Base-by-base conservation (phyloP, 2,113 vertebrate species). In the Plestiodon gilberti region DNA sequence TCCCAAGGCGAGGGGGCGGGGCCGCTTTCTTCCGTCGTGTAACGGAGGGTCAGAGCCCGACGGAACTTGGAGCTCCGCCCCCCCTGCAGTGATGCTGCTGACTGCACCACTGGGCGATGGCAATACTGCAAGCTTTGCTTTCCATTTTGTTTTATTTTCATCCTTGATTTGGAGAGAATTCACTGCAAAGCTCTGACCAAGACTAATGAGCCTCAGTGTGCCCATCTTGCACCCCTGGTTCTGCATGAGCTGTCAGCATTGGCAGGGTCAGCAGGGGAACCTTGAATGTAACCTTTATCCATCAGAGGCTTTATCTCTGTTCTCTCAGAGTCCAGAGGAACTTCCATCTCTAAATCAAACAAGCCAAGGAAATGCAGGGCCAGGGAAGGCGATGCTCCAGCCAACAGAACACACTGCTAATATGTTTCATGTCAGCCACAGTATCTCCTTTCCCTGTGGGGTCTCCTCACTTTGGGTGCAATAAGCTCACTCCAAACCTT, bases 111-210 rank as follows among this genome's bases (percentile, higher is more conserved):
- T 48, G 43, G 69, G 40, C 40, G 40, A 57, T 30, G 4, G 0
- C 40, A 86, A 35, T 0, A 1, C n/a, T 81, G 82, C 87, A 89
- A 52, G 0, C 33, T 6, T 78, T 69, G 25, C 83, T 79, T 79
- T 86, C 9, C 57, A 85, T 83, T 38, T 30, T 48, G 25, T 1
- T 35, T 78, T 0, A 6, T 33, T 90, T 89, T 55, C 14, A 40
- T 85, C 6, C 40, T 59, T 71, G 71, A 3, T 69, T 88, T 77
- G 62, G 48, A 89, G 87, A 89, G 40, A 67, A 65, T 75, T 62
- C 0, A 0, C n/a, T 28, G 17, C 70, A 11, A 23, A 83, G 13
- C 1, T 28, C 28, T 86, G 85, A 81, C 11, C 69, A 89, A 87
- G 88, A 82, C 23, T 25, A 52, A 81, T 40, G 10, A 48, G 3